A percentile compares a stretch with the other conserved stretches of the same genome.
Conservation (phyloP, 2,888 invertebrate genomes). For the Hypomecis punctinalis region DNA sequence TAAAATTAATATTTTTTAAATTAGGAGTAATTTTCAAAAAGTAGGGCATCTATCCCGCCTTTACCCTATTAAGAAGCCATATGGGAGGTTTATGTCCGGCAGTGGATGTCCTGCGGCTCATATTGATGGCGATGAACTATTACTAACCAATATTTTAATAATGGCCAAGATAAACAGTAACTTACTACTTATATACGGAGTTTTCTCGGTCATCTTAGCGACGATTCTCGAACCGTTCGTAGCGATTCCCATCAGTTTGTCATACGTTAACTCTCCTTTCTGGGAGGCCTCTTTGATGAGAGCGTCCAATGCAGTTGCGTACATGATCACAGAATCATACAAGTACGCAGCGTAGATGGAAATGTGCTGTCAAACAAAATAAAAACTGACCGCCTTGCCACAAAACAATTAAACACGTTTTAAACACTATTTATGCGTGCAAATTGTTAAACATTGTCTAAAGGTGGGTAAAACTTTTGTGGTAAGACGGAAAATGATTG, state of each 20-base stretch:
- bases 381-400: too few relatives aligned
- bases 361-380: slow-evolving; percentile 87
- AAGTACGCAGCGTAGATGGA: slow-evolving; percentile 96
- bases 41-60: too few relatives aligned
- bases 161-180: background rate
- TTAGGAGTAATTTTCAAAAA: too few relatives aligned
- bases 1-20: too few relatives aligned
- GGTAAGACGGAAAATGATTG: too few relatives aligned
- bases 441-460: too few relatives aligned
- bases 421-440: too few relatives aligned
- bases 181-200: slow-evolving; percentile 46
- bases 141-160: background rate
- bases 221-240: slow-evolving; percentile 95
- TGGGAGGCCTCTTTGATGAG: slow-evolving; percentile 86
- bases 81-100: too few relatives aligned
- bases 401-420: too few relatives aligned
- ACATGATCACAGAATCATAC: slow-evolving; percentile 97
- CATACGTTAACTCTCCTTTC: slow-evolving; percentile 82
- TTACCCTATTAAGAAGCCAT: too few relatives aligned
- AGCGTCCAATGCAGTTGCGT: slow-evolving; percentile 93
- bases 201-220: slow-evolving; percentile 90
- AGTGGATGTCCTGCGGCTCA: too few relatives aligned
- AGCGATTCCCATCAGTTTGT: slow-evolving; percentile 88
- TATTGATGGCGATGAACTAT: background rate
- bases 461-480: too few relatives aligned